Evolutionary conservation across 2,888 invertebrate species (phyloP).

Genomic region (Limnephilus lunatus): DNA sequence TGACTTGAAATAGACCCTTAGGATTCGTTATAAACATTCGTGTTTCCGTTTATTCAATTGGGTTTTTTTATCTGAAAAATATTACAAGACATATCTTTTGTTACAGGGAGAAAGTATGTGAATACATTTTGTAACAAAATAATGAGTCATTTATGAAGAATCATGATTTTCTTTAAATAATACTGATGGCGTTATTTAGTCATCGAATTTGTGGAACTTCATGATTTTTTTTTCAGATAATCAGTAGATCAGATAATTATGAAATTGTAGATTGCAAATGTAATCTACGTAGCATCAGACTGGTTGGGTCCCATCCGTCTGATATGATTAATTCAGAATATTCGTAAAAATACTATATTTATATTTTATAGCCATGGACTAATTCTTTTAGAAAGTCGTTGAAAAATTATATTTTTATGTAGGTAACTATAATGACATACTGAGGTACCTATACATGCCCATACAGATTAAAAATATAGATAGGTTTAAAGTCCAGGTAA

Average conservation of each 20-base stretch:
- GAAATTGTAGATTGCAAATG: neutral
- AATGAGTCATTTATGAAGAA: neutral
- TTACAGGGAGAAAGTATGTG: neutral
- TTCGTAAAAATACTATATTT: neutral
- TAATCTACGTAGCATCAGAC: neutral
- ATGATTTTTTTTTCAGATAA: neutral
- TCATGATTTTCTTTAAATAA: neutral
- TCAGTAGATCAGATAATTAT: neutral
- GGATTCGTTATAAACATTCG: too few species aligned
- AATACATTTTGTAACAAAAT: neutral
- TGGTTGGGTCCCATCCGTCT: neutral
- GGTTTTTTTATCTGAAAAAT: too few species aligned
- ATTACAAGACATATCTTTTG: neutral
- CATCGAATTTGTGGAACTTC: neutral
- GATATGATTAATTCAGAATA: neutral
- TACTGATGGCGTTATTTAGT: neutral
- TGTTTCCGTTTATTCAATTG: too few species aligned
- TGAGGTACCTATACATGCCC: too few species aligned
- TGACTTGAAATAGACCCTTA: too few species aligned
- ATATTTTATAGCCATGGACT: neutral
- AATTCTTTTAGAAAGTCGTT: neutral
- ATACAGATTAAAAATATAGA: too few species aligned
- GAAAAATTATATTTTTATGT: neutral
- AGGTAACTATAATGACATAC: too few species aligned
- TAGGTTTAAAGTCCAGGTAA: neutral